Evolutionary conservation across 92 coral and sea anemone species (phyloP).

Genomic region (Porites evermanni): DNA sequence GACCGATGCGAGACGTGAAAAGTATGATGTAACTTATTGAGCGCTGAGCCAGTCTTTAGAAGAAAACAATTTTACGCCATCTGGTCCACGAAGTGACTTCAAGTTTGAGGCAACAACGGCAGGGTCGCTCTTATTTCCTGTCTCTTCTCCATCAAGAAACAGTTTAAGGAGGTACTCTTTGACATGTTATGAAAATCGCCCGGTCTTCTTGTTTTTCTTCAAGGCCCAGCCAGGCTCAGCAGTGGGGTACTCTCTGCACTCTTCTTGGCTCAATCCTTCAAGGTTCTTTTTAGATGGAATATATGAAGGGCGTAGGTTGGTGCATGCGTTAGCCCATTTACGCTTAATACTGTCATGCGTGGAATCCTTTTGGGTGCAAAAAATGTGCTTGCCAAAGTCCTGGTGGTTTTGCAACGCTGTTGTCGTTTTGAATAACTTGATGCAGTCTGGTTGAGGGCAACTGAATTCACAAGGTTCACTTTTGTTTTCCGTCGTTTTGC

Average conservation of each 20-base stretch:
- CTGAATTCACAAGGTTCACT: constrained; percentile 6
- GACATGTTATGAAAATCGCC: neutral
- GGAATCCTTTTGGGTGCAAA: neutral
- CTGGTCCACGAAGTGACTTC: constrained; percentile 12
- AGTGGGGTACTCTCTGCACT: neutral
- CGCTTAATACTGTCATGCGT: neutral
- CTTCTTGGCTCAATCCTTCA: neutral
- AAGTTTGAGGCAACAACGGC: constrained; percentile 17
- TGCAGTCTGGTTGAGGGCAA: constrained; percentile 36
- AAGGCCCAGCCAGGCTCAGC: neutral
- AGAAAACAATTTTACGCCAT: constrained; percentile 29
- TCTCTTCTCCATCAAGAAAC: constrained; percentile 38
- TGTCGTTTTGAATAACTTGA: constrained; percentile 28
- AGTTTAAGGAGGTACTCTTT: constrained; percentile 21
- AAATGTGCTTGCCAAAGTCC: too few species aligned
- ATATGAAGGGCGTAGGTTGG: too few species aligned
- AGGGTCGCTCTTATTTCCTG: constrained; percentile 30
- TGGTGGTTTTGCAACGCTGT: constrained; percentile 13
- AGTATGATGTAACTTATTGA: constrained; percentile 36
- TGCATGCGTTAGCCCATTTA: too few species aligned
- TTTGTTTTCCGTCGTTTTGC: neutral
- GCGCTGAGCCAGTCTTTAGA: constrained; percentile 33
- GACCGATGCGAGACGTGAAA: constrained; percentile 31
- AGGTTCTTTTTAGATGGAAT: too few species aligned
- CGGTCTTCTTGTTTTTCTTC: neutral